Conservation (phyloP, 2,797 vertebrate species). For the Melanotaenia parkinsoni region DNA sequence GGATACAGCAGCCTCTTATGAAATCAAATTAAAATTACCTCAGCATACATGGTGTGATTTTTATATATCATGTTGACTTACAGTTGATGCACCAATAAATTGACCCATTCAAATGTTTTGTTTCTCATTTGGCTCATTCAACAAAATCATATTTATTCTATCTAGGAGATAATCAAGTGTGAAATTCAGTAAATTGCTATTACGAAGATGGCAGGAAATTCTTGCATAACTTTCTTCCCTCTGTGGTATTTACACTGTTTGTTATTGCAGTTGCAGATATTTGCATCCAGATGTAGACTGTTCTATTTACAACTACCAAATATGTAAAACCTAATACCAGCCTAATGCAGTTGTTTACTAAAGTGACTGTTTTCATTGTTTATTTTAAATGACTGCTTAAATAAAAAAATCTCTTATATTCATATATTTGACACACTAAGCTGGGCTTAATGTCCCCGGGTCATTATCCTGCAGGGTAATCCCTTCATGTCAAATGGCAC, state of each 20-base stretch:
- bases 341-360: too few species aligned
- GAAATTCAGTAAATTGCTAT: slow-evolving; percentile 35
- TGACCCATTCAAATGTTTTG: slow-evolving; percentile 41
- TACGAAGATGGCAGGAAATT: not conserved
- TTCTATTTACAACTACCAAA: too few species aligned
- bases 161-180: slow-evolving; percentile 36
- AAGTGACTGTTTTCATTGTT: too few species aligned
- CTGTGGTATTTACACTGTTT: not conserved
- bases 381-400: too few species aligned
- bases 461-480: too few species aligned
- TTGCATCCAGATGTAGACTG: too few species aligned
- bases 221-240: not conserved
- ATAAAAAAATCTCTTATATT: too few species aligned
- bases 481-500: too few species aligned
- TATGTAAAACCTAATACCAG: too few species aligned
- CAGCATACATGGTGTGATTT: not conserved
- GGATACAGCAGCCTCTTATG: not conserved
- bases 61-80: not conserved
- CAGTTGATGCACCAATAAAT: slow-evolving; percentile 32
- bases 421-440: too few species aligned
- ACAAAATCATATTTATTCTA: slow-evolving; percentile 27
- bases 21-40: slow-evolving; percentile 14
- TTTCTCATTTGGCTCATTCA: slow-evolving; percentile 33
- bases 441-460: too few species aligned
- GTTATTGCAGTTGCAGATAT: not conserved